Evolutionary conservation across 35 echinoderm and acorn worm genomes (phyloP).

Genomic region (Diadema setosum): DNA sequence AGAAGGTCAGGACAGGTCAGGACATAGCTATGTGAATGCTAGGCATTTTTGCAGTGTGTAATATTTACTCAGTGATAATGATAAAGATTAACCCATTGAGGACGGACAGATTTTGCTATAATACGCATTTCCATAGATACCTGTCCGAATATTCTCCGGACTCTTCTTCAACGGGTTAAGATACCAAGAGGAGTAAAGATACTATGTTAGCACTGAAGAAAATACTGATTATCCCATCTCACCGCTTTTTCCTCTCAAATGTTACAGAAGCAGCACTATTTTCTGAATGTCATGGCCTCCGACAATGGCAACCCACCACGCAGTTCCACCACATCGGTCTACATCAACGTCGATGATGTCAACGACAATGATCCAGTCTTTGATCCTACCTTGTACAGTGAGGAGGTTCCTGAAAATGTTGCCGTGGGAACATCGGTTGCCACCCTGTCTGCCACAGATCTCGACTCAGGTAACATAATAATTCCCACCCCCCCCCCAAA

Average conservation of each 20-base stretch:
- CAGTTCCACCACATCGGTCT: conserved; percentile 38
- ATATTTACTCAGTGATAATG: too few relatives aligned
- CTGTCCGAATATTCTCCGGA: too few relatives aligned
- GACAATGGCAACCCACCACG: conserved; percentile 61
- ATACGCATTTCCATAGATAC: too few relatives aligned
- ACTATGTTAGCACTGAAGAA: too few relatives aligned
- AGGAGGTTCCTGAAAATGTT: conserved; percentile 69
- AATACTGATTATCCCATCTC: neutral
- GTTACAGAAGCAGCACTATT: conserved; percentile 77
- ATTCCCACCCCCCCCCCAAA: too few relatives aligned
- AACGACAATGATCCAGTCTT: conserved; percentile 89
- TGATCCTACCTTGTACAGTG: conserved; percentile 48
- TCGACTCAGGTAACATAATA: conserved; percentile 68
- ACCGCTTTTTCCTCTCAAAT: neutral
- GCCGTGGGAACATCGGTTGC: conserved; percentile 56
- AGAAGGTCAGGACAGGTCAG: too few relatives aligned
- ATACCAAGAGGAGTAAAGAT: too few relatives aligned
- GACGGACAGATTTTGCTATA: too few relatives aligned
- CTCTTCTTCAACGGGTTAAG: too few relatives aligned
- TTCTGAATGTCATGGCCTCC: conserved; percentile 61
- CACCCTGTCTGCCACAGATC: conserved; percentile 64
- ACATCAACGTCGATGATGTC: conserved; percentile 85
- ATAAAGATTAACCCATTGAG: too few relatives aligned
- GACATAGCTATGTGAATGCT: too few relatives aligned
- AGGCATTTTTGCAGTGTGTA: too few relatives aligned